A percentile compares a stretch with the other conserved stretches of the same genome.
Evolutionary conservation across 2,113 vertebrate genomes (phyloP).

Genomic region (Gambusia affinis): DNA sequence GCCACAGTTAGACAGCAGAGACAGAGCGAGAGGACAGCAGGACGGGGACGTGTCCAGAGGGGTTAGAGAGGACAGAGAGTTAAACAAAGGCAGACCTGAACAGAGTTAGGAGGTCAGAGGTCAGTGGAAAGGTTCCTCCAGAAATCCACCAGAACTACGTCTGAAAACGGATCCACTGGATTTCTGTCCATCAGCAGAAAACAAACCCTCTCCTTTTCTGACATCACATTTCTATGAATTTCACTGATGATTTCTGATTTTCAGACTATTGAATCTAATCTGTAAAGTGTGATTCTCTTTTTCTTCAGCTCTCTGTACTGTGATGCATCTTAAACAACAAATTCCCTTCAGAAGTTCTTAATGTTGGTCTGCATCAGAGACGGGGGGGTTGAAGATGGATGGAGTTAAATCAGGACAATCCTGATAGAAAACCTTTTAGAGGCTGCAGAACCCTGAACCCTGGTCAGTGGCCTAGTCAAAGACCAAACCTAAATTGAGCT

Average conservation of each 20-base stretch:
- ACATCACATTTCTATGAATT: neutral
- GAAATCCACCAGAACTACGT: neutral
- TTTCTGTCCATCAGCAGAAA: neutral
- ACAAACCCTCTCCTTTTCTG: no score
- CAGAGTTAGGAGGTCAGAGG: neutral
- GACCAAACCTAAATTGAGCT: no score
- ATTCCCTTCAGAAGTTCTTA: no score
- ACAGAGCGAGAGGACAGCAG: slow-evolving; percentile 42
- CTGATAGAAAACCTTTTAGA: no score
- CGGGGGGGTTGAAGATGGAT: no score
- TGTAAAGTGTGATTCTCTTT: no score
- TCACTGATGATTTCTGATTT: neutral
- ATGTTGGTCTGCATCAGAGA: no score
- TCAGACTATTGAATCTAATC: neutral
- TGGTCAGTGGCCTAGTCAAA: no score
- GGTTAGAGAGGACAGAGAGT: slow-evolving; percentile 9
- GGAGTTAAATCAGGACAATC: no score
- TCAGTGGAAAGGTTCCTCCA: neutral
- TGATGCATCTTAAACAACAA: no score
- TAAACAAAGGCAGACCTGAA: neutral
- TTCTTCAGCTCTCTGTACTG: no score
- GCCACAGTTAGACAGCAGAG: slow-evolving; percentile 78
- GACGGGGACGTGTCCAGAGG: slow-evolving; percentile 19
- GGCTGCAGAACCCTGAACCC: no score
- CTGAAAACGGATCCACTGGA: neutral